Evolutionary conservation across 2,113 vertebrate genomes (phyloP), one percentile per base, ranked within the genome.

Genomic region (Paracanthobrama guichenoti): DNA sequence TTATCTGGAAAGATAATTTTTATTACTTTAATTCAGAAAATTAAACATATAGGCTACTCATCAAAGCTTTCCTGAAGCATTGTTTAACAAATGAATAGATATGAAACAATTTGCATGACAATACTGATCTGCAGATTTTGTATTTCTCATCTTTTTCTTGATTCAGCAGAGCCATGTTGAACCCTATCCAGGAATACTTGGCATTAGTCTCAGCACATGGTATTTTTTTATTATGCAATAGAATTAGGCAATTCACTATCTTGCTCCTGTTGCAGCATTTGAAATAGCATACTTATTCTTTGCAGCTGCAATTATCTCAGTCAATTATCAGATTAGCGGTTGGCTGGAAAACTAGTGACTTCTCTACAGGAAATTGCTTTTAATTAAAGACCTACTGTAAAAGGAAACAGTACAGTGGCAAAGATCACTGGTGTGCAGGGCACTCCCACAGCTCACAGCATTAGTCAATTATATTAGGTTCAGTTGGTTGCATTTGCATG

Each of bases 161-260:
- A 88, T 93, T 88, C 83, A 78, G 62, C 14, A 82, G 53, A 91
- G 84, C 81, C 66, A 80, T 86, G 64, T 42, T 83, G 59, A 88
- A 84, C 86, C 53, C 82, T 72, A 72, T 81, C 64, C 18, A 83
- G 84, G 87, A 71, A 44, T 60, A 42, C 8, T 28, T 83, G 85
- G 83, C 89, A 82, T 86, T 85, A 12, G 85, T 88, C 90, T 90
- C 86, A 89, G 78, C 44, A 46, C 80, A 13, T 59, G 74, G 59
- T 22, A 55, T 60, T 59, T 60, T 50, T 81, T 76, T 26, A 28
- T 76, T 26, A 28, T 59, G 46, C 87, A 91, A 81, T 31, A 10
- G 31, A 82, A 81, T 83, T 80, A 82, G 88, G 77, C 85, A 86
- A 73, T 71, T 39, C 50, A 74, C 50, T 71, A 31, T 59, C 18